phyloP scores from a whole-genome alignment of 2,797 vertebrate genomes.

The Peromyscus eremicus region DNA sequence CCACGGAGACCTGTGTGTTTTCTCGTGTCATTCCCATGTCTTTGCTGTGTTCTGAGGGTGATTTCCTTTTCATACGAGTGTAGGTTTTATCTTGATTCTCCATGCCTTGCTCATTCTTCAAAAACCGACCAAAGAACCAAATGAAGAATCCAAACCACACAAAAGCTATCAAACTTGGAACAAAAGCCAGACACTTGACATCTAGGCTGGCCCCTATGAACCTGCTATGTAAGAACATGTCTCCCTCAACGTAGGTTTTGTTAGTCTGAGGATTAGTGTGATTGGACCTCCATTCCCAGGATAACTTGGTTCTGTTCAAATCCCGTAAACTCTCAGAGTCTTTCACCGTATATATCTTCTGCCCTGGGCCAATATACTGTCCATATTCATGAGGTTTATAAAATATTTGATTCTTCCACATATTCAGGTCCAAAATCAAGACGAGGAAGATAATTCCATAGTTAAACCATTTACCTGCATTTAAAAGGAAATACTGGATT shows the following conservation, averaged over 20 bases:
- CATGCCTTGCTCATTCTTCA: conserved; percentile 95
- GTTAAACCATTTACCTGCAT: conserved; percentile 99
- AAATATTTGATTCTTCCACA: conserved; percentile 99
- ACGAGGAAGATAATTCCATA: conserved; percentile 99
- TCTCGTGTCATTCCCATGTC: conserved; percentile 95
- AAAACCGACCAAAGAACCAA: conserved; percentile 96
- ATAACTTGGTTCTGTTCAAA: conserved; percentile 97
- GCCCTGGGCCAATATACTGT: conserved; percentile 96
- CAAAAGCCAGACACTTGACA: conserved; percentile 97
- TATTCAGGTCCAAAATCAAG: conserved; percentile 98
- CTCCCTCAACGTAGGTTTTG: conserved; percentile 91
- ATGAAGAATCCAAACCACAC: conserved; percentile 97
- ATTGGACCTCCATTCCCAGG: conserved; percentile 95
- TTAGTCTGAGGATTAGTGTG: conserved; percentile 94
- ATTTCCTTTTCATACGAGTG: conserved; percentile 97
- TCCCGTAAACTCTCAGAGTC: conserved; percentile 93
- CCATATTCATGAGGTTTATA: conserved; percentile 98
- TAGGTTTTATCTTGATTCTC: conserved; percentile 96
- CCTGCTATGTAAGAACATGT: conserved; percentile 98
- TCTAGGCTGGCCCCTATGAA: conserved; percentile 95
- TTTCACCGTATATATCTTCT: conserved; percentile 98
- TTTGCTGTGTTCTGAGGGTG: conserved; percentile 94
- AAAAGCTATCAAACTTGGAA: conserved; percentile 96
- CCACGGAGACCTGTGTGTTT: conserved; percentile 91
- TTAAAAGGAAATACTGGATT: conserved; percentile 80